Base-by-base conservation (phyloP, 1,140 invertebrate genomes). In the Drosophila leontia region DNA sequence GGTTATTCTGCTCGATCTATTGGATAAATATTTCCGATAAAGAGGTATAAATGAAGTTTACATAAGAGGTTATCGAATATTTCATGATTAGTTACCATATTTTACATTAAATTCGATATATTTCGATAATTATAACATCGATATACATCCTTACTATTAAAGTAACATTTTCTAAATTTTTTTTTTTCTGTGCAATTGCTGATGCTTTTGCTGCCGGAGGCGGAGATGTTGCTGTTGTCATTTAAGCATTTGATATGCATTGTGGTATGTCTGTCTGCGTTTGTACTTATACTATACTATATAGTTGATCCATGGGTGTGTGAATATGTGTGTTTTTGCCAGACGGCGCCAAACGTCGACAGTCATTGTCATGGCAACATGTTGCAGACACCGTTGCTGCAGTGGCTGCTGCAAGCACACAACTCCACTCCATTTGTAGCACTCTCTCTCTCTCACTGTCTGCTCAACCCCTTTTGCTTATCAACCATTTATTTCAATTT, bases 281-380 rank as follows among this genome's bases (percentile, higher is more conserved):
- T 32, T 41, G 37, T 26, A 70, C 65, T 48, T 55, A 19, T 35
- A 53, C 50, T 35, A 47, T 51, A 32, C 48, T 51, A 51, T 70
- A 70, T 41, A 58, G 26, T 29, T 29, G 67, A 71, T 60, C 19
- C 29, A 5, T 4, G 1, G 17, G 29, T 67, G 9, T 41, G 57
- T 41, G 19, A 50, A 7, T 41, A 15, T 65, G 29, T 75, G 13
- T 42, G 47, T 32, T 51, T 76, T 63, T 57, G 51, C 64, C 83
- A 82, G 79, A 82, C 79, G 71, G 81, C 78, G 83, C 77, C 84
- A 76, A 56, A 78, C 79, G 67, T 81, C 59, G 55, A 82, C 75
- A 82, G 83, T 87, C 84, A 87, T 87, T 87, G 84, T 87, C 84
- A 87, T 74, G 84, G 84, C 84, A 87, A 88, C 84, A 87, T 87